These are phyloP conservation scores for Peromyscus attwateri DNA, from an alignment of 2,797 vertebrate species.

Conservation along the genomic window DNA sequence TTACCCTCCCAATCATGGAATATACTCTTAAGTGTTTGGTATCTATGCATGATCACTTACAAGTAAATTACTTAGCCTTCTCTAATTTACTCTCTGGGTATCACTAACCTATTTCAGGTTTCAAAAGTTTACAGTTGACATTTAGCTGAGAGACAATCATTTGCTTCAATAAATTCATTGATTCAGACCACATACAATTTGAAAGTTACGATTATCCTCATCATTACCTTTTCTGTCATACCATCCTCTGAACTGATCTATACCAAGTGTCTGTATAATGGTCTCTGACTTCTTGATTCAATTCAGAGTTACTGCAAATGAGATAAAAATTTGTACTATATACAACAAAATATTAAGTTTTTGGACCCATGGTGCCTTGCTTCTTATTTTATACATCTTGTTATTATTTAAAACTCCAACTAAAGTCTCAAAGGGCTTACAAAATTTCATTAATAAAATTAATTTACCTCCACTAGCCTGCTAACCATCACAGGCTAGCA, in stretches of 20 bases:
- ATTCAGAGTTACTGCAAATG: neutral
- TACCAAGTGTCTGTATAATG: neutral
- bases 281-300: neutral
- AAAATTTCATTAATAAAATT: neutral
- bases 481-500: neutral
- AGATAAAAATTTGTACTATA: neutral
- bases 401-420: neutral
- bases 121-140: neutral
- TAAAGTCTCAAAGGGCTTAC: neutral
- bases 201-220: neutral
- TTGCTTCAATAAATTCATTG: neutral
- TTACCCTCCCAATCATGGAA: neutral
- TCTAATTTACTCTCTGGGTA: neutral
- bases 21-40: neutral
- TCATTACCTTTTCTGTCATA: neutral
- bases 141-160: neutral
- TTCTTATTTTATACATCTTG: neutral
- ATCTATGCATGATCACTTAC: neutral
- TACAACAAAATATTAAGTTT: neutral
- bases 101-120: neutral
- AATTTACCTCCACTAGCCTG: neutral
- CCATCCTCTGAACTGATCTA: neutral
- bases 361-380: neutral
- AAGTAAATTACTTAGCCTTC: neutral
- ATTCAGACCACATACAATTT: neutral